Base-by-base conservation (phyloP, 53 echinoderm and acorn worm species). In the Holothuria leucospilota region DNA sequence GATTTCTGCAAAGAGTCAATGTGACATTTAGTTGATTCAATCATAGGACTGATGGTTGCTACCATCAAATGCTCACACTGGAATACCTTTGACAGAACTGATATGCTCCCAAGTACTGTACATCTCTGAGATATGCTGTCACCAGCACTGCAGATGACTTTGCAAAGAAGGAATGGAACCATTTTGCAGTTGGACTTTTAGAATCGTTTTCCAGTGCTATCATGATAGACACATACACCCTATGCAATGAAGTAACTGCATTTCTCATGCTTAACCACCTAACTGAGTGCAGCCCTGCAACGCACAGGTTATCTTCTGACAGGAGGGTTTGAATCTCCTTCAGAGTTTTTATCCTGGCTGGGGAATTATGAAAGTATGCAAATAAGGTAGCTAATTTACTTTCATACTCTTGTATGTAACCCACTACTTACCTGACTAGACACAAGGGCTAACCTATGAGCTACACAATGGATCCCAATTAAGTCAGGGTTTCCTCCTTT, bases 151-250 rank as follows among this genome's bases (percentile, higher is more conserved):
- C 39, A 6, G 71, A 30, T 7, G 71, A 30, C 29, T 28, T 71
- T 8, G 6, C 71, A 71, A 71, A 71, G 26, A 71, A 71, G 7
- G 71, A 71, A 71, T 71, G 71, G 13, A 71, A 28, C 29, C 71
- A 8, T 13, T 71, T 71, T 7, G 71, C 71, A 6, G 71, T 71
- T 5, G 71, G 9, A 63, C 12, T 63, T 6, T 63, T 13, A 26
- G 6, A 7, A 13, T 71, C 71, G 27, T 71, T 5, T 13, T 71
- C 71, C 29, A 71, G 38, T 5, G 29, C 8, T 8, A 71, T 5
- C 3, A 71, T 8, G 39, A 71, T 71, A 10, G 71, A 71, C 6
- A 28, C 5, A 71, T 71, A 71, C 5, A 28, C 27, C 8, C 71
- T 28, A 71, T 16, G 71, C 6, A 71, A 8, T 5, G 71, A 6